Conservation (phyloP, 2,888 invertebrate species). For the Mechanitis mazaeus region DNA sequence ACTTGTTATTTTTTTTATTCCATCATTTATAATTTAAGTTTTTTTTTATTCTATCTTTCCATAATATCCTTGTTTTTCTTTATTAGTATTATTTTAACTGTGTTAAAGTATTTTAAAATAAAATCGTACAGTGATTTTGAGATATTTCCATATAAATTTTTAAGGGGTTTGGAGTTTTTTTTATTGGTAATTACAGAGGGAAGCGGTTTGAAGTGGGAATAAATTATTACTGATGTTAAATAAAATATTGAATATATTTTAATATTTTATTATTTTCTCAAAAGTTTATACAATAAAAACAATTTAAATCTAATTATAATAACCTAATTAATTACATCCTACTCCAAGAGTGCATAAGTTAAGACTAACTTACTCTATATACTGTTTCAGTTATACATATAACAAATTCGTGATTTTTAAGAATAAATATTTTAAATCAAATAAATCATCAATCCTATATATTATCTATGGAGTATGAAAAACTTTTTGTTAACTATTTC, state of each 20-base stretch:
- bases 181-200: no score
- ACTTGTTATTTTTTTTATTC: no score
- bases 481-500: not conserved
- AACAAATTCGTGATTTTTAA: conserved; percentile 47
- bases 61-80: no score
- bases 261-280: conserved; percentile 50
- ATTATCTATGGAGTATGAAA: not conserved
- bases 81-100: no score
- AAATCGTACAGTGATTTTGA: no score
- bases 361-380: conserved; percentile 38
- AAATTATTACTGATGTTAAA: not conserved
- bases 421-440: conserved; percentile 7
- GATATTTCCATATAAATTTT: no score
- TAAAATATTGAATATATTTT: conserved; percentile 17
- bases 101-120: no score
- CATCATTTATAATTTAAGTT: no score
- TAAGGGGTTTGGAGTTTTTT: no score
- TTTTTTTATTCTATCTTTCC: no score
- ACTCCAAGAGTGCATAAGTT: conserved; percentile 14
- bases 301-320: conserved; percentile 48
- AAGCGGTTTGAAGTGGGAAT: not conserved
- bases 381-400: conserved; percentile 18
- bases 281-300: conserved; percentile 59
- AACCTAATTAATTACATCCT: conserved; percentile 44
- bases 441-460: not conserved